phyloP scores from a whole-genome alignment of 2,888 invertebrate genomes.

The Cryptops parisi region DNA sequence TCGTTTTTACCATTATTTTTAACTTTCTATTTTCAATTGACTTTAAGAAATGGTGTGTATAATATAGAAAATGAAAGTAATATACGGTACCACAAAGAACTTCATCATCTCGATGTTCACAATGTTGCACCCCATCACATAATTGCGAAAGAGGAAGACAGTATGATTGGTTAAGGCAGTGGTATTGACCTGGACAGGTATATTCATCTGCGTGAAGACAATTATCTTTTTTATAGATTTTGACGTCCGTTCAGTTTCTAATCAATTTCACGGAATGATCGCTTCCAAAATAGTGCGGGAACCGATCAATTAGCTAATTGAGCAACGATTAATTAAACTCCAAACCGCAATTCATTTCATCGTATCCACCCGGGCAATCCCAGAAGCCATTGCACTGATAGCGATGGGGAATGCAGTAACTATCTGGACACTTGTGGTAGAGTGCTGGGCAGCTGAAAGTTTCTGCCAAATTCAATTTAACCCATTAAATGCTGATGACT shows the following conservation, averaged over 20 bases:
- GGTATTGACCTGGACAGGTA: slow-evolving; percentile 24
- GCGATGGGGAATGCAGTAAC: slow-evolving; percentile 25
- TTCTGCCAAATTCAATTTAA: slow-evolving; percentile 17
- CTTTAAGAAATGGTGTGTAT: no score
- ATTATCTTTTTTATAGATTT: no score
- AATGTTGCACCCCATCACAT: slow-evolving; percentile 25
- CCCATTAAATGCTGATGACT: background rate
- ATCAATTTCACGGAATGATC: no score
- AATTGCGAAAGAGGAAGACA: slow-evolving; percentile 24
- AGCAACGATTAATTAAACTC: background rate
- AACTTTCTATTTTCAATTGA: no score
- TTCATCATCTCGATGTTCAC: slow-evolving; percentile 26
- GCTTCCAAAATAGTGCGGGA: no score
- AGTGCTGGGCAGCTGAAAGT: slow-evolving; percentile 23
- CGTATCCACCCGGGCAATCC: slow-evolving; percentile 25
- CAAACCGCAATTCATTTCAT: slow-evolving; percentile 23
- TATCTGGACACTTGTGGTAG: slow-evolving; percentile 25
- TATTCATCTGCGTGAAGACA: slow-evolving; percentile 14
- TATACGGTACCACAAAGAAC: slow-evolving; percentile 23
- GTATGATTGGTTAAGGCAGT: slow-evolving; percentile 23
- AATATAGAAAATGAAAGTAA: background rate
- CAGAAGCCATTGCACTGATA: slow-evolving; percentile 24
- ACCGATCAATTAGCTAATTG: no score
- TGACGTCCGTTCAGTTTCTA: no score
- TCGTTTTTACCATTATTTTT: no score